Conservation (phyloP, 2,113 vertebrate genomes). For the Aepyceros melampus region DNA sequence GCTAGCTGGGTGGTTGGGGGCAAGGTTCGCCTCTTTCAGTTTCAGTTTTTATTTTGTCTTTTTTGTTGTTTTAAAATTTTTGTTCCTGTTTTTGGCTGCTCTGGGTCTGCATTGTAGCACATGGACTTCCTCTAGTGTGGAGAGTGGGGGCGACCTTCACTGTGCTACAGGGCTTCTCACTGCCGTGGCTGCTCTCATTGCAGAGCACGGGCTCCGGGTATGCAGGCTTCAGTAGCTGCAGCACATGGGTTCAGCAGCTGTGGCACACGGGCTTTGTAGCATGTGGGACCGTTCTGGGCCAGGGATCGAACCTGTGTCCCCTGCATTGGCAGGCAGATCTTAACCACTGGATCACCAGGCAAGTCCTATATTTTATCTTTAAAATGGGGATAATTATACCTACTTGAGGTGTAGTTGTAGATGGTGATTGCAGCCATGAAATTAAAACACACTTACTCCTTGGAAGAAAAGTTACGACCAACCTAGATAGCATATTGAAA, state of each 20-base stretch:
- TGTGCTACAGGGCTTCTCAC: not conserved
- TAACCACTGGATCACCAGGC: not conserved
- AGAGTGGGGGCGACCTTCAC: not conserved
- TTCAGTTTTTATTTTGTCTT: not conserved
- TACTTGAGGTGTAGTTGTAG: not conserved
- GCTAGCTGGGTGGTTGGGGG: not conserved
- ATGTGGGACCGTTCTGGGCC: not conserved
- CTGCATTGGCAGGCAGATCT: not conserved
- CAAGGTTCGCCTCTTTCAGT: not conserved
- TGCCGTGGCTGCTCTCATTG: not conserved
- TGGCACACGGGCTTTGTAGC: fast-evolving
- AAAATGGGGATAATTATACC: not conserved
- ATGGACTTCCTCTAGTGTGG: not conserved
- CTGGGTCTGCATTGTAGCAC: not conserved
- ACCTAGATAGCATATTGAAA: no score
- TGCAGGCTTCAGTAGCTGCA: not conserved
- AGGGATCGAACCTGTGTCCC: not conserved
- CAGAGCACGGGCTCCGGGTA: fast-evolving
- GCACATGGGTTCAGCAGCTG: not conserved
- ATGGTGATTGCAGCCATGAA: no score
- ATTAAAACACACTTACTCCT: no score
- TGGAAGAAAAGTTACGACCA: no score
- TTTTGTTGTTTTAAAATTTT: not conserved
- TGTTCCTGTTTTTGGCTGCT: not conserved
- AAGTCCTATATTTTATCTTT: not conserved